Evolutionary conservation across 2,113 vertebrate species (phyloP), one percentile per base, ranked within the genome.

Genomic region (Labeo catla): DNA sequence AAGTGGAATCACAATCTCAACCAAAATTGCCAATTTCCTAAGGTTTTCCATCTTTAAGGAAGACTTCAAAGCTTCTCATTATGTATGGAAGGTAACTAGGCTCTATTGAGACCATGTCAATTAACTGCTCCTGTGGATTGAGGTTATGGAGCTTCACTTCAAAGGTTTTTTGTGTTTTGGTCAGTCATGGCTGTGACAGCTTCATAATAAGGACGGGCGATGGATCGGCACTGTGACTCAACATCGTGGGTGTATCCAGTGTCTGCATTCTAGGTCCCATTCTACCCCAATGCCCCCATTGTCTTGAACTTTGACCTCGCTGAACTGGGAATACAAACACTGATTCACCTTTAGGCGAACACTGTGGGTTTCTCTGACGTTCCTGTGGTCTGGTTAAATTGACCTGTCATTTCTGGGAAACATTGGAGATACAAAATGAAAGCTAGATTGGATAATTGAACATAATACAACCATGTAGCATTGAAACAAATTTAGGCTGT

Each of bases 61-160:
- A 50, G 49, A 19, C 36, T 36, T 86, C n/a, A 88, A 89, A 89
- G 88, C 88, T 91, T 89, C 87, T 50, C 77, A 59, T 86, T 88
- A 89, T 84, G 86, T 86, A 80, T 90, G 73, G 86, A 89, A 90
- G 86, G 84, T 87, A 91, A 91, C 89, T 90, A 91, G 88, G 87
- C 81, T 0, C 65, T 59, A 36, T 83, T 0, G 43, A 15, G 23
- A 54, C n/a, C 79, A 87, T 86, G 63, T 8, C 66, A 65, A 87
- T 83, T 47, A 81, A 81, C 78, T 23, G 9, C 28, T 86, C 19
- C 45, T 86, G 36, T 21, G 6, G 57, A 73, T 70, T 21, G 65
- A 63, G 66, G 76, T 63, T 9, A 65, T 54, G 63, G 76, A 83
- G 77, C 36, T 66, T 65, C 50, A 86, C 90, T 91, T 91, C 90